phyloP scores from a whole-genome alignment of 2,797 vertebrate genomes.

The Thunnus albacares region DNA sequence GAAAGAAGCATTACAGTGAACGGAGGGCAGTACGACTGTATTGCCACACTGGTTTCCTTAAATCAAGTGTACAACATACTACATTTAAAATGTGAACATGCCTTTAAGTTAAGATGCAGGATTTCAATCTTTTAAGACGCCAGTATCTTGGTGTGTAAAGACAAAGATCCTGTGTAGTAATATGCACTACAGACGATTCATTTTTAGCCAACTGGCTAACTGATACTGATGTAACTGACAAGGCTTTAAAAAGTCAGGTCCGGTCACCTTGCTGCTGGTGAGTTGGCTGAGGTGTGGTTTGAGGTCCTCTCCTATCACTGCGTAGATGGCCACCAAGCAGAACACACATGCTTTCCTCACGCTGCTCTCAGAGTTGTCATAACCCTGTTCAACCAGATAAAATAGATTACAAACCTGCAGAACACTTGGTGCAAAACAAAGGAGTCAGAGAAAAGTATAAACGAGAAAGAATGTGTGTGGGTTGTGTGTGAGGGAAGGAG shows the following conservation, averaged over 20 bases:
- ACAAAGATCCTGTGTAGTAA: neutral
- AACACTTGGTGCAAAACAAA: neutral
- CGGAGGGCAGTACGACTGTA: too few relatives aligned
- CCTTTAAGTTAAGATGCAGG: too few relatives aligned
- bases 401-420: slow-evolving; percentile 13
- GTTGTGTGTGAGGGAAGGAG: neutral
- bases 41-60: too few relatives aligned
- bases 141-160: neutral
- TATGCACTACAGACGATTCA: neutral
- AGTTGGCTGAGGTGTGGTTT: slow-evolving; percentile 97
- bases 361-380: slow-evolving; percentile 98
- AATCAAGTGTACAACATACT: too few relatives aligned
- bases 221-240: neutral
- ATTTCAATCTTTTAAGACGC: neutral
- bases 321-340: slow-evolving; percentile 96
- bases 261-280: slow-evolving; percentile 96
- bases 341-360: slow-evolving; percentile 98
- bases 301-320: slow-evolving; percentile 96
- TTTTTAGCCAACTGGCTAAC: neutral
- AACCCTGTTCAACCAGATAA: slow-evolving; percentile 87
- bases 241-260: neutral
- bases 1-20: neutral
- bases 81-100: too few relatives aligned
- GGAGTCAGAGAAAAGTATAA: neutral
- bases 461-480: neutral